Conservation (phyloP, 2,888 invertebrate species). For the Clitarchus hookeri region DNA sequence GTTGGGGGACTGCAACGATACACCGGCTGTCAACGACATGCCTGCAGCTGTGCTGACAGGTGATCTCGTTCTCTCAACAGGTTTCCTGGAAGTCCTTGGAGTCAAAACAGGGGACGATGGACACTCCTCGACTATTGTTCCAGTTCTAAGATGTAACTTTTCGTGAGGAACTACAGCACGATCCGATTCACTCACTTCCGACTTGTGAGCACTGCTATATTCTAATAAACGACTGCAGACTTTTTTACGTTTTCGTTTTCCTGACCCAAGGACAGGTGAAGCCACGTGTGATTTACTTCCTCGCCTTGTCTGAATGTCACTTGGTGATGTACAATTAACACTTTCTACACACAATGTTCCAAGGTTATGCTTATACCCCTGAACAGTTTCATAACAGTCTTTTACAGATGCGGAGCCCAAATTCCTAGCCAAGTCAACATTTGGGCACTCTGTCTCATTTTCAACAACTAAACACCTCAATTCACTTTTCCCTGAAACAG, state of each 20-base stretch:
- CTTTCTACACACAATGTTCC: not conserved
- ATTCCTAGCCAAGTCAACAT: not conserved
- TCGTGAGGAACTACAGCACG: not conserved
- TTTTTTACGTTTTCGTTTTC: not conserved
- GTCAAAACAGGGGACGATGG: not conserved
- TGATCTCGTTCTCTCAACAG: not conserved
- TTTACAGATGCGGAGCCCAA: not conserved
- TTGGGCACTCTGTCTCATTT: not conserved
- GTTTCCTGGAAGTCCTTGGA: not conserved
- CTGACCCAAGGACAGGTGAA: not conserved
- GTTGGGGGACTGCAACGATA: not conserved
- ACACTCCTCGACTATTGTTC: not conserved
- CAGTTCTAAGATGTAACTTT: not conserved
- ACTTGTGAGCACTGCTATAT: not conserved
- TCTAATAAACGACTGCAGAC: not conserved
- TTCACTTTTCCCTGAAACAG: not conserved
- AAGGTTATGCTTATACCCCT: too few relatives aligned
- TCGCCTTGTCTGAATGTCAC: not conserved
- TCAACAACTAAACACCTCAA: not conserved
- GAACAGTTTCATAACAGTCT: not conserved
- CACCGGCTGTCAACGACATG: too few relatives aligned
- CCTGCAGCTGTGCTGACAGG: not conserved
- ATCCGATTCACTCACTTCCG: not conserved
- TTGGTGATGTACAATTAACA: not conserved
- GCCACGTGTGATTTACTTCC: not conserved